A percentile compares a stretch with the other conserved stretches of the same genome.
These are phyloP conservation scores for Thereva unica DNA, from an alignment of 2,888 invertebrate genomes.

Conservation along the genomic window DNA sequence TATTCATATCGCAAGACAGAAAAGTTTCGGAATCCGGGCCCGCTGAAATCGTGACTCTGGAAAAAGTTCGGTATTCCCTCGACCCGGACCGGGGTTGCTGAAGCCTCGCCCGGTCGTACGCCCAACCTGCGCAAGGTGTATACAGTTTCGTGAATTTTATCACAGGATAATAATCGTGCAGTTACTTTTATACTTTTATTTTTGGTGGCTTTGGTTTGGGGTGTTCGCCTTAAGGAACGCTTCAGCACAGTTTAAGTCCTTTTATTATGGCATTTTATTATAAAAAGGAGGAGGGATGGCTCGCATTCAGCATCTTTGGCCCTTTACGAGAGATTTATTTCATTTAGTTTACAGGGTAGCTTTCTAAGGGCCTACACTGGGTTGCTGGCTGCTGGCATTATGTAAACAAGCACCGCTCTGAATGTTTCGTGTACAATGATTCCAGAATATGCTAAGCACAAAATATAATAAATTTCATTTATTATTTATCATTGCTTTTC, in stretches of 20 bases:
- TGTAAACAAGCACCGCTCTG: conserved; percentile 2
- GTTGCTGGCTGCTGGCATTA: neutral
- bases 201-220: neutral
- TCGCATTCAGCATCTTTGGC: too few species aligned
- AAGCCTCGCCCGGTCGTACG: conserved; percentile 2
- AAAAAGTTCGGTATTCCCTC: conserved; percentile 3
- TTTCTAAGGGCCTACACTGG: too few species aligned
- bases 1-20: conserved; percentile 28
- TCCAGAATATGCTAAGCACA: conserved; percentile 2
- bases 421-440: conserved; percentile 11
- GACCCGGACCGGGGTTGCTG: conserved; percentile 5
- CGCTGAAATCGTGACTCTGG: neutral
- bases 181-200: conserved; percentile 5
- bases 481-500: conserved; percentile 25
- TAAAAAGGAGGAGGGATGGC: too few species aligned
- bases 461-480: conserved; percentile 28
- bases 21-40: conserved; percentile 5
- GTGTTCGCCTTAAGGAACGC: conserved; percentile 5
- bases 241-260: conserved; percentile 2
- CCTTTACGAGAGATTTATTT: too few species aligned
- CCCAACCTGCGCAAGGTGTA: conserved; percentile 11
- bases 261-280: too few species aligned
- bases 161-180: conserved; percentile 22
- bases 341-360: too few species aligned
- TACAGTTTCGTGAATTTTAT: conserved; percentile 21